A percentile compares a stretch with the other conserved stretches of the same genome.
phyloP scores from a whole-genome alignment of 2,113 vertebrate genomes.

The Castor canadensis region DNA sequence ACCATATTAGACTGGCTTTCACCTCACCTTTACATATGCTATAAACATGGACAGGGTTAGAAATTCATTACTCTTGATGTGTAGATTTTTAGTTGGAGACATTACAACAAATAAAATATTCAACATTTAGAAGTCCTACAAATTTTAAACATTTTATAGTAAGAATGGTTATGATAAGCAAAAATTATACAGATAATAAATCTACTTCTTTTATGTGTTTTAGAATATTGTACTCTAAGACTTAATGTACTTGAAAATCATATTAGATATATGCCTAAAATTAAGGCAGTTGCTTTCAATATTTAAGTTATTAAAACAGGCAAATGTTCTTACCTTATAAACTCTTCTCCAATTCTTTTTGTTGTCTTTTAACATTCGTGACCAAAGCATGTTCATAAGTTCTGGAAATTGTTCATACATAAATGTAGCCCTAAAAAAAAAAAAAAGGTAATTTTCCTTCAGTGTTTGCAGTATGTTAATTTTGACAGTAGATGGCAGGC shows the following conservation, averaged over 20 bases:
- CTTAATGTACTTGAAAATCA: not conserved
- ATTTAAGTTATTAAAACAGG: slow-evolving; percentile 56
- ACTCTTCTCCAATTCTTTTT: slow-evolving; percentile 99
- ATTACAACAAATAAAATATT: not conserved
- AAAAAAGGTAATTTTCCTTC: slow-evolving; percentile 65
- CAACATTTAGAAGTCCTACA: slow-evolving; percentile 11
- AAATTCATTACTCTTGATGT: not conserved
- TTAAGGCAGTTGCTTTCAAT: slow-evolving; percentile 19
- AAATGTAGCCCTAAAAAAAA: slow-evolving; percentile 91
- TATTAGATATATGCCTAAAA: not conserved
- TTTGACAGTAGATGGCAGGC: slow-evolving; percentile 87
- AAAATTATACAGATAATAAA: slow-evolving; percentile 17
- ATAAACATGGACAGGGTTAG: not conserved
- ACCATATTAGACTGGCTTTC: not conserved
- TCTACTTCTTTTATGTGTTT: not conserved
- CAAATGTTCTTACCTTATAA: slow-evolving; percentile 92
- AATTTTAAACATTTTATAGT: slow-evolving; percentile 37
- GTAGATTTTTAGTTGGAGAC: slow-evolving; percentile 14
- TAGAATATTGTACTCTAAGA: not conserved
- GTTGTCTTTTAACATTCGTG: slow-evolving; percentile 98
- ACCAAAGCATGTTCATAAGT: slow-evolving; percentile 99
- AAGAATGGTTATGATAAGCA: not conserved
- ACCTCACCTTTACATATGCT: not conserved
- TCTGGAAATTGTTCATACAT: slow-evolving; percentile 99
- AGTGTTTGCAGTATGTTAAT: slow-evolving; percentile 53